Evolutionary conservation across 2,888 invertebrate species (phyloP).

Genomic region (Drosophila percnosoma): DNA sequence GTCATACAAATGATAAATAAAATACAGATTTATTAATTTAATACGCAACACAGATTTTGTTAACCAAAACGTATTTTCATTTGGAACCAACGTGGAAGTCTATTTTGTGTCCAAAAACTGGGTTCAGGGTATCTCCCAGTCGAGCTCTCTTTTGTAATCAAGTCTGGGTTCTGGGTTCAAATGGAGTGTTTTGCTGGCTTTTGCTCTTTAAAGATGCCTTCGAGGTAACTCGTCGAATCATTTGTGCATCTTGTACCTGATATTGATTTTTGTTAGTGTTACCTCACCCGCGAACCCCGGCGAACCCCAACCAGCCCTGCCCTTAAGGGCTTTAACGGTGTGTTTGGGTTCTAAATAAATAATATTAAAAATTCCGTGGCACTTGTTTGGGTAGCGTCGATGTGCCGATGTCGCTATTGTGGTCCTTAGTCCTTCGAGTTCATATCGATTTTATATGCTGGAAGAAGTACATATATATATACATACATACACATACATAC

Average conservation of each 20-base stretch:
- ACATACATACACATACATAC: slow-evolving; percentile 17
- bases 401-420: slow-evolving; percentile 53
- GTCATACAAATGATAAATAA: neutral
- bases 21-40: neutral
- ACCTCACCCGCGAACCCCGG: slow-evolving; percentile 1
- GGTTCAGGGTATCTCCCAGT: neutral
- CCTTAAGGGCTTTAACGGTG: neutral
- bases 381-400: slow-evolving; percentile 33
- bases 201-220: slow-evolving; percentile 32
- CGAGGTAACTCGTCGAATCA: slow-evolving; percentile 18
- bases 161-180: neutral
- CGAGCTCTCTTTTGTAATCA: neutral
- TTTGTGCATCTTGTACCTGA: slow-evolving; percentile 27
- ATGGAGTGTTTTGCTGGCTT: neutral
- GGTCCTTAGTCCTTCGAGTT: slow-evolving; percentile 58
- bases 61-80: neutral
- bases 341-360: slow-evolving; percentile 67
- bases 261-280: slow-evolving; percentile 49
- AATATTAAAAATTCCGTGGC: slow-evolving; percentile 58
- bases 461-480: slow-evolving; percentile 29
- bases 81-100: neutral
- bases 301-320: neutral
- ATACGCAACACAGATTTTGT: neutral
- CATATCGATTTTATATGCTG: slow-evolving; percentile 72
- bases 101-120: neutral